Evolutionary conservation across 2,113 vertebrate species (phyloP), one percentile per base, ranked within the genome.

Genomic region (Tupaia tana): DNA sequence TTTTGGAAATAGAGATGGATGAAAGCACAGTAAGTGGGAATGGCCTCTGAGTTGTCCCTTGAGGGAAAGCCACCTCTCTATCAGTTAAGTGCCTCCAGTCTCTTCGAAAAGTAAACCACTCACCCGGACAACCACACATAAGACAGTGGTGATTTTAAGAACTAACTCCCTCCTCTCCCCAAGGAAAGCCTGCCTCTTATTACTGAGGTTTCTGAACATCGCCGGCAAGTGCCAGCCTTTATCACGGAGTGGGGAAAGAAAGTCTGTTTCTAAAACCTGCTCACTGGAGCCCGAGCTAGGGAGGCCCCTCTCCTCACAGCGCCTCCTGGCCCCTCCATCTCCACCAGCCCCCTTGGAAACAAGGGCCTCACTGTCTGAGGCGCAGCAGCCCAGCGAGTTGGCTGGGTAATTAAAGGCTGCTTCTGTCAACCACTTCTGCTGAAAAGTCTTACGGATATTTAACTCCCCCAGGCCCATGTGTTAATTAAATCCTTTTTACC

Each of bases 401-500:
- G 63, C 84, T 66, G 43, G 43, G 63, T 89, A 94, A 97, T 90
- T 95, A 90, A 90, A n/a, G 34, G 43, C 73, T 87, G 59, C 19
- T 81, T 85, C 95, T 90, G 56, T 82, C 93, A 96, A 82, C 43
- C 59, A n/a, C 93, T 83, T 97, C 58, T 94, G 81, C 75, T 96
- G 83, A 94, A 73, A 94, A 82, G 61, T 86, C 84, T 95, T 85
- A 66, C 85, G 77, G 74, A 75, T 56, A 27, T 95, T 96, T 73
- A 95, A 87, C 61, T 96, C 81, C 87, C 91, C 18, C 58, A 82
- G 71, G 87, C 63, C 69, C 56, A 16, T 19, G 69, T 63, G 93
- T 96, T 96, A 94, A 97, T 96, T 94, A 97, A 92, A 79, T 70
- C 34, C 81, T 63, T 78, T 91, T 92, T 63, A 95, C 81, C 77